Base-by-base conservation (phyloP, 2,113 vertebrate species). In the Buteo buteo region DNA sequence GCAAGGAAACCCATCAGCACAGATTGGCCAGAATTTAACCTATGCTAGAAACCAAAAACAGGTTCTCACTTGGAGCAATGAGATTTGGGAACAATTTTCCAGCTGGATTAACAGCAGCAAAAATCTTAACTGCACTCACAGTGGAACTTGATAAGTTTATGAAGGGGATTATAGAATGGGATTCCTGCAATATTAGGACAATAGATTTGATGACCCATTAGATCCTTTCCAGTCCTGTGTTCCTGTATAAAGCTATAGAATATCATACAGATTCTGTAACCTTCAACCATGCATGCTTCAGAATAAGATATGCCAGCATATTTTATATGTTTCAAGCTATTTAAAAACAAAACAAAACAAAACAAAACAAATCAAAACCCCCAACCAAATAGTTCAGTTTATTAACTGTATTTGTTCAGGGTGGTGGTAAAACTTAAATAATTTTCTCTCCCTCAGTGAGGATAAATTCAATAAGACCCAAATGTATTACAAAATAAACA, bases 401-500 rank as follows among this genome's bases (percentile, higher is more conserved):
- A 62, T 50, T n/a, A 71, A 81, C 26, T 45, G 16, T 36, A 34
- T 84, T 91, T 87, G 6, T 91, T 92, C 76, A 90, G 49, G 74
- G 6, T 81, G 94, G 65, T 64, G 25, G 80, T 89, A 83, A 55
- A 83, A 71, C 32, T 88, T 86, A 87, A 95, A 80, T 93, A 0
- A 91, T 84, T 88, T 95, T 65, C 71, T 87, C n/a, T 88, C 55
- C 58, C 67, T 62, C 22, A 47, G 12, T 11, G 13, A 24, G 50
- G 86, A 82, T 87, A 66, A 94, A 95, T 91, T 92, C 21, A 64
- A 31, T 28, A 86, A 29, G 80, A 93, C 36, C 34, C 34, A 94
- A 90, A 90, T 69, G 54, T 86, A 83, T 91, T 92, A 72, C 29
- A 91, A 97, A 90, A 94, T 61, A 95, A 96, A 70, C 38, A 93